These are phyloP conservation scores for Pitangus sulphuratus DNA, from an alignment of 2,797 vertebrate genomes.

Conservation along the genomic window DNA sequence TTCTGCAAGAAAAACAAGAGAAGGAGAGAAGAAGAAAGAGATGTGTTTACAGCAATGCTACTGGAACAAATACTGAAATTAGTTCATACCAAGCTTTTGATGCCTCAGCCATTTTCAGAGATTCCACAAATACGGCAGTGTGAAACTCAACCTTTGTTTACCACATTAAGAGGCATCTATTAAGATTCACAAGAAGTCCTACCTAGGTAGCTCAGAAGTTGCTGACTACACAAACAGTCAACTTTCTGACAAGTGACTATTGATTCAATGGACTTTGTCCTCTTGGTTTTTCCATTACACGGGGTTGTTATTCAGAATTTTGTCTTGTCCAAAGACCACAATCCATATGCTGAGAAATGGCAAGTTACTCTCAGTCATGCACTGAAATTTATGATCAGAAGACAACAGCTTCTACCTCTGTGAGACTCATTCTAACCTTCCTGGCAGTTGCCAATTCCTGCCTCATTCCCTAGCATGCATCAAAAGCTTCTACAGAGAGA, in stretches of 20 bases:
- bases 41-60: background rate
- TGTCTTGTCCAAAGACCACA: background rate
- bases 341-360: background rate
- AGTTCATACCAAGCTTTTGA: background rate
- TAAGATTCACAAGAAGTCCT: background rate
- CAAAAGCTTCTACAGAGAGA: background rate
- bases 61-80: background rate
- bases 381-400: background rate
- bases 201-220: background rate
- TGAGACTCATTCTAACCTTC: background rate
- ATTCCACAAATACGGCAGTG: rapidly evolving
- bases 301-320: background rate
- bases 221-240: background rate
- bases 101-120: background rate
- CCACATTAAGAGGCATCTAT: background rate
- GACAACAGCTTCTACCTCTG: background rate
- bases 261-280: background rate
- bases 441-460: background rate
- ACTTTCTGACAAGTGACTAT: background rate
- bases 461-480: background rate
- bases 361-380: background rate
- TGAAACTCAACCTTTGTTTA: background rate
- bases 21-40: background rate
- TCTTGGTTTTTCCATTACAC: background rate
- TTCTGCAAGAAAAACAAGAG: constrained; percentile 70